These are phyloP conservation scores for Maniola hyperantus DNA, from an alignment of 2,888 invertebrate species.

Conservation along the genomic window DNA sequence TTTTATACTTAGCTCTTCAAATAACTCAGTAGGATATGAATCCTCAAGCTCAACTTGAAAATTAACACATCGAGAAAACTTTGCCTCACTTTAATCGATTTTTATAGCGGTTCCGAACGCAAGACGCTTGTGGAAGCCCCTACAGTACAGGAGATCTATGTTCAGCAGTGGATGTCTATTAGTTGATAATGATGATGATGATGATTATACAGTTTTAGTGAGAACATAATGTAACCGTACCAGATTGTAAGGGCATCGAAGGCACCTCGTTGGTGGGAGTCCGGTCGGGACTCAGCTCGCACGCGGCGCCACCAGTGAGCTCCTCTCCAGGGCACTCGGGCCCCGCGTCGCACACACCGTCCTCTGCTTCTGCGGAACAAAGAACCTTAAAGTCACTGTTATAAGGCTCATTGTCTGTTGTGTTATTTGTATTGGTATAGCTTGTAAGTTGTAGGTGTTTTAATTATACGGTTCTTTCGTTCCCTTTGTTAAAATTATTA, in stretches of 20 bases:
- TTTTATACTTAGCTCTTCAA: no score
- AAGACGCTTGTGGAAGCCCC: no score
- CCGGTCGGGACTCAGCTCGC: slow-evolving; percentile 77
- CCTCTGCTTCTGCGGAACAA: slow-evolving; percentile 70
- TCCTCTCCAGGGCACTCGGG: slow-evolving; percentile 64
- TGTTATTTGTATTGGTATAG: not conserved
- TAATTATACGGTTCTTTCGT: not conserved
- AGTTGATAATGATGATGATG: no score
- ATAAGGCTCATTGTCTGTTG: not conserved
- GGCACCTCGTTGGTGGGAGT: slow-evolving; percentile 80
- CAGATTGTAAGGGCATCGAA: slow-evolving; percentile 79
- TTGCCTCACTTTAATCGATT: no score
- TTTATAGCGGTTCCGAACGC: no score
- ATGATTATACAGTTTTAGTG: no score
- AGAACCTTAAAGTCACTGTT: not conserved
- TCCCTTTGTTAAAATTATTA: not conserved
- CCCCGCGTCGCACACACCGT: slow-evolving; percentile 75
- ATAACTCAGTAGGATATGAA: no score
- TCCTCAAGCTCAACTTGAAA: no score
- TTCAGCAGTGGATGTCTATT: no score
- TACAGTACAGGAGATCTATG: not conserved
- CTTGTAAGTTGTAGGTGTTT: not conserved
- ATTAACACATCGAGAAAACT: no score
- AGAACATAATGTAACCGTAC: slow-evolving; percentile 43
- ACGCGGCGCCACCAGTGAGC: slow-evolving; percentile 71